Base-by-base conservation (phyloP, 2,888 invertebrate genomes). In the Mimumesa dahlbomi region DNA sequence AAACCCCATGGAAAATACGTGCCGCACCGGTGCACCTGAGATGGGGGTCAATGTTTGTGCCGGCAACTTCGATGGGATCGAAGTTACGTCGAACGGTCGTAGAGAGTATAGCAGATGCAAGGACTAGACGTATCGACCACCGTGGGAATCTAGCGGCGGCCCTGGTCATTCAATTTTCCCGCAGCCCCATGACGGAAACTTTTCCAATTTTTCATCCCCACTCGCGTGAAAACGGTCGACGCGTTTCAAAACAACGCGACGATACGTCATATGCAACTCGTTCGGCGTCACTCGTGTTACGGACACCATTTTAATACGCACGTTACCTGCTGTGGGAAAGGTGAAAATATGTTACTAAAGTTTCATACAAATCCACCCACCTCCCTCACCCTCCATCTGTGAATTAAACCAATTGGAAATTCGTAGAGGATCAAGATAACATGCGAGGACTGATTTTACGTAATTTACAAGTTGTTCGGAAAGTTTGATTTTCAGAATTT, bases 121-220 rank as follows among this genome's bases (percentile, higher is more conserved):
- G 38, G 34, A 38, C 18, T 25, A 21, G 49, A n/a, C 19, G 38
- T 11, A 46, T 40, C 46, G 46, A 46, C 21, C 49, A 4, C 14
- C 7, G 6, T 13, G 21, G 14, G 38, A 42, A 11, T 9, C 21
- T 50, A 13, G 22, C 65, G 14, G 16, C 52, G 13, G n/a, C 42
- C 58, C 14, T 50, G 54, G 65, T 54, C 69, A 65, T 66, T 70
- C 59, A 56, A 56, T 70, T 70, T 56, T 50, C 22, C 54, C 66
- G 53, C 42, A n/a, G n/a, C n/a, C n/a, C n/a, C n/a, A 14, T 34
- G 31, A 36, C 21, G 31, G 50, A 50, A 70, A 70, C 59, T 70
- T 61, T 70, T 66, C 56, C 69, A 65, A 69, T 70, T 70, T 70
- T 59, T 16, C n/a, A n/a, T n/a, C n/a, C n/a, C 50, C 45, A 36